phyloP scores from a whole-genome alignment of 2,113 vertebrate species.

The Mesoclemmys tuberculata region DNA sequence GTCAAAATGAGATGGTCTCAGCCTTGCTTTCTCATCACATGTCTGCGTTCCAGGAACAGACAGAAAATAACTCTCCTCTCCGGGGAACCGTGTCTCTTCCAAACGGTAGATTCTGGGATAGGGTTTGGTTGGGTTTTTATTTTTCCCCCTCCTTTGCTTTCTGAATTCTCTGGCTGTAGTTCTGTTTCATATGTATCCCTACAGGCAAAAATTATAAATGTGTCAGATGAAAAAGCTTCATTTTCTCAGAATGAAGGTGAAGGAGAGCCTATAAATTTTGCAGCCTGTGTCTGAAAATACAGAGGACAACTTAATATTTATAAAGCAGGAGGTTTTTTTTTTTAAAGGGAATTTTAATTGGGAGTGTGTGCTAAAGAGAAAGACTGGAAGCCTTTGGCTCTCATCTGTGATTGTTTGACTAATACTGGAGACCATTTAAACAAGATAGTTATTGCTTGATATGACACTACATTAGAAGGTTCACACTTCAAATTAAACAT shows the following conservation, averaged over 20 bases:
- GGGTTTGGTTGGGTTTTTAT: too few relatives aligned
- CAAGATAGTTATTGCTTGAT: slow-evolving; percentile 64
- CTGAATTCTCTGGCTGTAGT: rapidly evolving
- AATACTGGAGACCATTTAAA: slow-evolving; percentile 74
- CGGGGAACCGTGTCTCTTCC: neutral
- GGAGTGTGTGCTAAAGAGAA: slow-evolving; percentile 51
- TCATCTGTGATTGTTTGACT: slow-evolving; percentile 78
- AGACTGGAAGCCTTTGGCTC: slow-evolving; percentile 65
- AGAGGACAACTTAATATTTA: slow-evolving; percentile 29
- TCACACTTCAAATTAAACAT: neutral
- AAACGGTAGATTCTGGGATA: neutral
- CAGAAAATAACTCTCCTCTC: neutral
- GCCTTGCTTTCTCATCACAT: neutral
- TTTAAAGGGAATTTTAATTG: too few relatives aligned
- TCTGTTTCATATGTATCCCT: neutral
- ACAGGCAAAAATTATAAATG: slow-evolving; percentile 30
- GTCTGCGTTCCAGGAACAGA: neutral
- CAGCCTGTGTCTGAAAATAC: slow-evolving; percentile 44
- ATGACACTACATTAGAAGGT: slow-evolving; percentile 63
- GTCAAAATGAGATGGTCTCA: neutral
- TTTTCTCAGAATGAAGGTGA: slow-evolving; percentile 48
- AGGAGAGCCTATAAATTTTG: slow-evolving; percentile 66
- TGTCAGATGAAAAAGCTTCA: slow-evolving; percentile 3
- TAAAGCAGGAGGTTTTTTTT: too few relatives aligned
- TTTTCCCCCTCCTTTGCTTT: neutral